Conservation (phyloP, 2,888 invertebrate genomes). For the Chrysodeixis includens region DNA sequence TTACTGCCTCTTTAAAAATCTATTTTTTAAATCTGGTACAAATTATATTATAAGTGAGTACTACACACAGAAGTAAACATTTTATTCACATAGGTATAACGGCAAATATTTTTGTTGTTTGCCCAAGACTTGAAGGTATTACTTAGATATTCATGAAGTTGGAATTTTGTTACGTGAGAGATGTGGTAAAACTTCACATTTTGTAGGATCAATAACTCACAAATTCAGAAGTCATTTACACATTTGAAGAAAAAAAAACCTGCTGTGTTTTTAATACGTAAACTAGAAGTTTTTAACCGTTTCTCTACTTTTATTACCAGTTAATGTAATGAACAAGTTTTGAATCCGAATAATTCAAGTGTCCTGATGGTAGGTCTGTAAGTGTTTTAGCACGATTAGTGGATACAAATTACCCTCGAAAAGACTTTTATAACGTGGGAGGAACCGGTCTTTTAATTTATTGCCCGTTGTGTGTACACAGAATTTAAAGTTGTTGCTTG, state of each 20-base stretch:
- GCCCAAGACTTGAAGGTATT: too few species aligned
- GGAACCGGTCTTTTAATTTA: slow-evolving; percentile 3
- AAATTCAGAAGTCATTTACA: too few species aligned
- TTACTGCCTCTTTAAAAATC: slow-evolving; percentile 38
- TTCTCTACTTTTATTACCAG: too few species aligned
- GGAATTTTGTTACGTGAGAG: background rate
- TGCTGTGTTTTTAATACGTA: too few species aligned
- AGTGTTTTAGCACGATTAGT: slow-evolving; percentile 1
- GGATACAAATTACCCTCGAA: slow-evolving; percentile 4
- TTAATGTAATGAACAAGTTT: background rate
- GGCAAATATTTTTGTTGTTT: too few species aligned
- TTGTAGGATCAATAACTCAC: too few species aligned
- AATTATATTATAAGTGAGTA: too few species aligned
- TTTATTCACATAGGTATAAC: slow-evolving; percentile 41
- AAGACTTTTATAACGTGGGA: background rate
- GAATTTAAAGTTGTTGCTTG: slow-evolving; percentile 11
- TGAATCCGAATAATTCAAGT: background rate
- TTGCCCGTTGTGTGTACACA: slow-evolving; percentile 4
- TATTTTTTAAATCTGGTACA: slow-evolving; percentile 49
- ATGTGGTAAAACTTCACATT: too few species aligned
- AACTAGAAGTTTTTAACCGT: too few species aligned
- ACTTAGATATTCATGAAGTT: slow-evolving; percentile 21
- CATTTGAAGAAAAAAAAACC: too few species aligned
- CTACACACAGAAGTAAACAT: slow-evolving; percentile 32
- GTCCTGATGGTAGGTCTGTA: background rate